These are phyloP conservation scores for Sesamia nonagrioides DNA, from an alignment of 1,140 invertebrate species.

Conservation along the genomic window DNA sequence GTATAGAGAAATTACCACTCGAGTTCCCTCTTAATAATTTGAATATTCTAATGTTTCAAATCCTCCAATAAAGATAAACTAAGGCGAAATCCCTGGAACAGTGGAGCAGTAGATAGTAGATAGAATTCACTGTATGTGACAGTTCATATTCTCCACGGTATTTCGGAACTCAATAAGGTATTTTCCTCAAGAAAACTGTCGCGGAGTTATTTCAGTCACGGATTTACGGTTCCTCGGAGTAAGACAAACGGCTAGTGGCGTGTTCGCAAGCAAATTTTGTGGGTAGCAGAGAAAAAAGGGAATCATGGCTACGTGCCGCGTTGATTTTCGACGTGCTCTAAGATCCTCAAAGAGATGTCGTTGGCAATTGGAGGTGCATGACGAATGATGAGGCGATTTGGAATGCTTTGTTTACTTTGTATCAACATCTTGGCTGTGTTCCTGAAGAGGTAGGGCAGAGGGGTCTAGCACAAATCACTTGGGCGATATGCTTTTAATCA, in stretches of 20 bases:
- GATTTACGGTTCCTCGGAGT: slow-evolving; percentile 66
- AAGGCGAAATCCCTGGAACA: slow-evolving; percentile 21
- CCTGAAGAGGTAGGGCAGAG: too few relatives aligned
- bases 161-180: slow-evolving; percentile 49
- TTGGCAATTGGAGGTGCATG: slow-evolving; percentile 45
- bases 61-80: slow-evolving; percentile 37
- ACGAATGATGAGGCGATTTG: slow-evolving; percentile 25
- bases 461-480: too few relatives aligned
- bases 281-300: slow-evolving; percentile 59
- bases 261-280: slow-evolving; percentile 69
- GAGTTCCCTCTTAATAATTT: slow-evolving; percentile 16
- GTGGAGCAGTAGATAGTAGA: slow-evolving; percentile 20
- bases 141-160: slow-evolving; percentile 51
- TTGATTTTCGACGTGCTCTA: slow-evolving; percentile 44
- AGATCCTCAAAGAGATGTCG: slow-evolving; percentile 33
- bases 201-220: slow-evolving; percentile 70
- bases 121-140: slow-evolving; percentile 46
- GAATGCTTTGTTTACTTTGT: slow-evolving; percentile 30
- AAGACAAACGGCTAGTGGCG: slow-evolving; percentile 69
- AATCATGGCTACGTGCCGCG: slow-evolving; percentile 56
- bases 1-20: too few relatives aligned
- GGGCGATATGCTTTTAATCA: too few relatives aligned
- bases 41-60: slow-evolving; percentile 30
- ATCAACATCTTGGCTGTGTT: too few relatives aligned
- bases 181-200: slow-evolving; percentile 48